These are phyloP conservation scores for Orthosia gothica DNA, from an alignment of 2,888 invertebrate species.

Conservation along the genomic window DNA sequence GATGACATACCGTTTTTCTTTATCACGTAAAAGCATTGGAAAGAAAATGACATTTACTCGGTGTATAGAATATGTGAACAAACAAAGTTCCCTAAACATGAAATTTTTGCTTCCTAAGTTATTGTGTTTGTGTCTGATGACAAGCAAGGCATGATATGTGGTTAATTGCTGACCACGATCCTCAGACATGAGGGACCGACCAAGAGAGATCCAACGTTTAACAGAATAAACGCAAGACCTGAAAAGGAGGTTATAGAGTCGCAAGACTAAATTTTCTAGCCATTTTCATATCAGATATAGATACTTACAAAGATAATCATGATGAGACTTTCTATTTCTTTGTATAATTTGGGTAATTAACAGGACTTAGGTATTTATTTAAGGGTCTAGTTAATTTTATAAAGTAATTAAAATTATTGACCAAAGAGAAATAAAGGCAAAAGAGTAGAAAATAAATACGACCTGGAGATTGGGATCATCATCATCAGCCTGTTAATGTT, in stretches of 20 bases:
- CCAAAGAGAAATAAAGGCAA: background rate
- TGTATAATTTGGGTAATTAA: background rate
- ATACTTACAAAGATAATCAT: too few relatives aligned
- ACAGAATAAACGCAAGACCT: too few relatives aligned
- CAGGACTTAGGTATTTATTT: too few relatives aligned
- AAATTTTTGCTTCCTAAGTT: background rate
- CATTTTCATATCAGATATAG: background rate
- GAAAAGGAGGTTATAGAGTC: background rate
- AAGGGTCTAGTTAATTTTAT: background rate
- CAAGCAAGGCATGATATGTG: too few relatives aligned
- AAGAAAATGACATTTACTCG: background rate
- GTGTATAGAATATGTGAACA: background rate
- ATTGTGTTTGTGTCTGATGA: background rate
- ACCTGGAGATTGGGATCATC: conserved; percentile 12
- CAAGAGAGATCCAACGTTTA: too few relatives aligned
- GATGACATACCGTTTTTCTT: conserved; percentile 51
- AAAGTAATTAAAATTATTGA: conserved; percentile 8
- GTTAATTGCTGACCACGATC: too few relatives aligned
- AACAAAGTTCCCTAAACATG: background rate
- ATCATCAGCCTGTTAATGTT: too few relatives aligned
- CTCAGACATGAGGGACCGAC: too few relatives aligned
- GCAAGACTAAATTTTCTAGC: background rate
- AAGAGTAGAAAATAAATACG: conserved; percentile 2
- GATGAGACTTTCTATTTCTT: background rate
- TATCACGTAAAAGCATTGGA: conserved; percentile 20